These are phyloP conservation scores for Trichechus manatus DNA, from an alignment of 2,113 vertebrate genomes.

Conservation along the genomic window DNA sequence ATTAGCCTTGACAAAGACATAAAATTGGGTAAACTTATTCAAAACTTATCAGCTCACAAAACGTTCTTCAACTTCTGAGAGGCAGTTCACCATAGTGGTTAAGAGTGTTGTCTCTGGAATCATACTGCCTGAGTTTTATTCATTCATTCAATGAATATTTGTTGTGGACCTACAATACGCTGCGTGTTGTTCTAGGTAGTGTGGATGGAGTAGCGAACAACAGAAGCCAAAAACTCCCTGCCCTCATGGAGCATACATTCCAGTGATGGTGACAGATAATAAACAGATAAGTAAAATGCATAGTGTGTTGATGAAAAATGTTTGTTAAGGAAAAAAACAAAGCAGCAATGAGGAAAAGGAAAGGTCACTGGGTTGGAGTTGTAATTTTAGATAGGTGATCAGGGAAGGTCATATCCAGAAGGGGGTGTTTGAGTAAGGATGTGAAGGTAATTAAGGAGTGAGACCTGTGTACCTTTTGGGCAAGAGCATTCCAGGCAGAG, in stretches of 20 bases:
- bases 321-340: background rate
- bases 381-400: background rate
- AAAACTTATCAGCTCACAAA: background rate
- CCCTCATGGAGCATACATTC: background rate
- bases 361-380: background rate
- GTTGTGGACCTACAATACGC: background rate
- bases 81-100: background rate
- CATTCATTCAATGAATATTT: background rate
- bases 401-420: background rate
- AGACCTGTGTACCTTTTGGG: background rate
- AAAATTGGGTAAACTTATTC: background rate
- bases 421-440: background rate
- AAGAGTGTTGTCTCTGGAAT: background rate
- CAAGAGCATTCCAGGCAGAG: background rate
- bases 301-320: background rate
- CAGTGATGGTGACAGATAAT: background rate
- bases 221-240: background rate
- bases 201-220: background rate
- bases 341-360: background rate
- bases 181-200: background rate
- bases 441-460: background rate
- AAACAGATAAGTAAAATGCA: background rate
- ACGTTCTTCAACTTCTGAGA: conserved; percentile 1
- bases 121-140: background rate
- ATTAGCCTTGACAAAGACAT: background rate